Percentiles rank a stretch among this genome's conserved stretches.
These are phyloP conservation scores for Bombus vancouverensis DNA, from an alignment of 1,140 invertebrate genomes.

Conservation along the genomic window DNA sequence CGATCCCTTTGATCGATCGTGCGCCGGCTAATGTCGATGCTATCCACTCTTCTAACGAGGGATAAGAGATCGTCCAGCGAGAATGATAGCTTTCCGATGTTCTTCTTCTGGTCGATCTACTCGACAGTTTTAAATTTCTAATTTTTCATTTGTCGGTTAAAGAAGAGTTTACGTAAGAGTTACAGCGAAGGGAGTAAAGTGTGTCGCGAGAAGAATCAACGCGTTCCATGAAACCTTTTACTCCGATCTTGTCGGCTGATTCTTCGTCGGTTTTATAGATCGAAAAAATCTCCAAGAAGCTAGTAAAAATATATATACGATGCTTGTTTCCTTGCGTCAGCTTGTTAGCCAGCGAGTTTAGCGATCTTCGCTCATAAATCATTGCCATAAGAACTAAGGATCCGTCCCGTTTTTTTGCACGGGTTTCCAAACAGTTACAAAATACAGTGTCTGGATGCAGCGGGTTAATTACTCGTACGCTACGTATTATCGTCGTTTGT, in stretches of 20 bases:
- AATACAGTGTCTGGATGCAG: slow-evolving; percentile 22
- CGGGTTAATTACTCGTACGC: slow-evolving; percentile 27
- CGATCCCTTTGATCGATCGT: slow-evolving; percentile 17
- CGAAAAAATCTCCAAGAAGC: background rate
- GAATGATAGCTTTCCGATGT: background rate
- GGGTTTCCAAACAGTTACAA: slow-evolving; percentile 51
- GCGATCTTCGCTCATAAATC: slow-evolving; percentile 47
- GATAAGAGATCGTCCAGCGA: background rate
- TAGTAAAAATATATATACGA: no score
- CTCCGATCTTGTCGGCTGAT: background rate
- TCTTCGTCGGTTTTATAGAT: background rate
- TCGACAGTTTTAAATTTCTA: no score
- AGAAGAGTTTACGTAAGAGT: no score
- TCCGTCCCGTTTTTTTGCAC: background rate
- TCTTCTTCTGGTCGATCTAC: background rate
- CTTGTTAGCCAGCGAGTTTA: slow-evolving; percentile 20
- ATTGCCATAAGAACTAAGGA: slow-evolving; percentile 35
- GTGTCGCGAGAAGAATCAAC: background rate
- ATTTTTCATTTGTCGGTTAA: no score
- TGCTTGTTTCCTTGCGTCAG: background rate
- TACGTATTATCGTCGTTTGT: slow-evolving; percentile 52
- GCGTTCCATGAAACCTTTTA: background rate
- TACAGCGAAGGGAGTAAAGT: background rate
- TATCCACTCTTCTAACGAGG: no score
- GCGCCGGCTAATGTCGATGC: background rate